Evolutionary conservation across 2,888 invertebrate species (phyloP), one percentile per base, ranked within the genome.

Genomic region (Drosophila multiciliata): DNA sequence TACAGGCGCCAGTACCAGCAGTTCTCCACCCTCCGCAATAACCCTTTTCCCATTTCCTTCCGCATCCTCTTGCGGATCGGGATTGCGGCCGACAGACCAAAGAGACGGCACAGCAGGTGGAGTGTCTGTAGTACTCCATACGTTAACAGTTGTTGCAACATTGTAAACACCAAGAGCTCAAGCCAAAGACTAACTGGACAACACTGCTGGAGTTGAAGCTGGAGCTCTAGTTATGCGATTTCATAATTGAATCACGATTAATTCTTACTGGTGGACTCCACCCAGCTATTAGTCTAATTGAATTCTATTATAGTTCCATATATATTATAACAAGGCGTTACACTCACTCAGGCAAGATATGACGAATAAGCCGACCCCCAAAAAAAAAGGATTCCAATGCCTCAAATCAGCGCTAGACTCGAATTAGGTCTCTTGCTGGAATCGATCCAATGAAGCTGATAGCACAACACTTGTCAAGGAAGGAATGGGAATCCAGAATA

Each of bases 201-300:
- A 23, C 35, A 17, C n/a, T 33, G 12, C 9, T 12, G 29, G 29
- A 29, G 29, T 29, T 29, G 29, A 29, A 29, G 6, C 29, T 29
- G 6, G 23, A 45, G 23, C 59, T n/a, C 3, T 12, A 42, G 32
- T 32, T 65, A 32, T 63, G 61, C 52, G 49, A 38, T 64, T 78
- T 69, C 72, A 78, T 72, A 78, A 80, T 67, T 80, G 63, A 80
- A 29, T 29, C 29, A 29, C 29, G 5, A 29, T 29, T 29, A 29
- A 29, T 3, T 29, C 29, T 0, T 29, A 29, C 29, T 29, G 29
- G 6, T 6, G 29, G 29, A 29, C 29, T 6, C 29, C 29, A 29
- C 29, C 48, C 50, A 58, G 67, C 89, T 78, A 88, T 85, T 85
- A 85, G 86, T 68, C 75, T 78, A 87, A 85, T 85, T 85, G 84